A percentile compares a stretch with the other conserved stretches of the same genome.
Conservation (phyloP, 1,140 invertebrate species). For the Halesus radiatus region DNA sequence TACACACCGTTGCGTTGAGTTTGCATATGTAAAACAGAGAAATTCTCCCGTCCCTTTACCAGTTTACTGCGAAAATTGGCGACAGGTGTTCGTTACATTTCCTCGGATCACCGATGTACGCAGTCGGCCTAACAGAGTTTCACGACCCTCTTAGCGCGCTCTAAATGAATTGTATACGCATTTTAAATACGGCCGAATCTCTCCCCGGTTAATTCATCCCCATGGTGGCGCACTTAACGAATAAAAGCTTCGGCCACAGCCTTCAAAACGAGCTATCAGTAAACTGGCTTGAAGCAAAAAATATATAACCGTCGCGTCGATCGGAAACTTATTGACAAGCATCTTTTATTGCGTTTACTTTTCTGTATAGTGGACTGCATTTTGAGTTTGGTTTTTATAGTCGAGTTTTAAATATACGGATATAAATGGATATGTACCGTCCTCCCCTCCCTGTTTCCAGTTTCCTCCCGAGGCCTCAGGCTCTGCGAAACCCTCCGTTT, state of each 20-base stretch:
- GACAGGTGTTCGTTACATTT: constrained; percentile 42
- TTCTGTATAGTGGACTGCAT: not conserved
- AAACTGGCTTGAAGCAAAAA: not conserved
- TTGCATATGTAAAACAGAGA: constrained; percentile 33
- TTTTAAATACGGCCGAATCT: constrained; percentile 47
- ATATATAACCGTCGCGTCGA: not conserved
- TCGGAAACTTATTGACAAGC: not conserved
- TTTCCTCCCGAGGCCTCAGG: constrained; percentile 10
- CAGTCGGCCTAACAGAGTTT: constrained; percentile 31
- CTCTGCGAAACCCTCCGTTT: constrained; percentile 29
- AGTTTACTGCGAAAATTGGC: constrained; percentile 27
- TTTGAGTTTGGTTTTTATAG: not conserved
- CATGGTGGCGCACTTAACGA: constrained; percentile 43
- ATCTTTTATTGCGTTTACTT: not conserved
- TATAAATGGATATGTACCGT: not conserved
- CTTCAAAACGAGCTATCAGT: not conserved
- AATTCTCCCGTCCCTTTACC: not conserved
- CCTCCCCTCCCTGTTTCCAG: not conserved
- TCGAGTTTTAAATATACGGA: not conserved
- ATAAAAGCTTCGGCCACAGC: constrained; percentile 25
- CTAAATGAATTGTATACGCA: constrained; percentile 49
- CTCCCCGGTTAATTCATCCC: constrained; percentile 46
- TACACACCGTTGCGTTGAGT: constrained; percentile 4
- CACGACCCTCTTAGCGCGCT: constrained; percentile 37
- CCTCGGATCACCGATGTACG: not conserved